Percentiles rank a stretch among this genome's conserved stretches.
Conservation (phyloP, 2,797 vertebrate genomes). For the Telmatherina bonti region DNA sequence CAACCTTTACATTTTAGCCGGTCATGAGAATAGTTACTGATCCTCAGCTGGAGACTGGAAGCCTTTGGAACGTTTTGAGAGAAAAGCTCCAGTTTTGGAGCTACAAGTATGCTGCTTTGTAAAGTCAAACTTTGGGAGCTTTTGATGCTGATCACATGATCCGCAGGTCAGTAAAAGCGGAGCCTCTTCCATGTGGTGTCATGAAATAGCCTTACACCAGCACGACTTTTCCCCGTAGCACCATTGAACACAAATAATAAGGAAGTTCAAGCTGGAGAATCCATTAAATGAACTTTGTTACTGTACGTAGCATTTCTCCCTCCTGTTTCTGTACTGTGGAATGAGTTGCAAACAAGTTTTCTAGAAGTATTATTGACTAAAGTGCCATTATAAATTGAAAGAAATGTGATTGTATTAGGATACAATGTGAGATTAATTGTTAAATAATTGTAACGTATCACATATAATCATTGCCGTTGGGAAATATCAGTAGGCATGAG, state of each 20-base stretch:
- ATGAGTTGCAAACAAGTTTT: conserved; percentile 48
- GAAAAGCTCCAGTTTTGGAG: conserved; percentile 30
- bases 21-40: conserved; percentile 99
- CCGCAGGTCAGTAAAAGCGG: conserved; percentile 36
- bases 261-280: conserved; percentile 29
- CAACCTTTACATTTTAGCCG: conserved; percentile 98
- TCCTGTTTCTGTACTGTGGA: conserved; percentile 41
- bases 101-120: not conserved
- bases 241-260: not conserved
- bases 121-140: conserved; percentile 34
- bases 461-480: conserved; percentile 45
- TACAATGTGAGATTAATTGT: conserved; percentile 54
- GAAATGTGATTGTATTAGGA: conserved; percentile 66
- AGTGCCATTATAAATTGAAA: conserved; percentile 78
- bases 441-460: conserved; percentile 34
- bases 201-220: conserved; percentile 63
- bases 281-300: conserved; percentile 73
- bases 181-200: conserved; percentile 29
- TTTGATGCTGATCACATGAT: conserved; percentile 46
- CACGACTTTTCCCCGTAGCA: conserved; percentile 26
- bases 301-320: conserved; percentile 37
- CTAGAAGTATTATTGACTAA: conserved; percentile 58
- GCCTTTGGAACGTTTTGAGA: conserved; percentile 28
- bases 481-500: conserved; percentile 39
- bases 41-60: conserved; percentile 8